Percentiles rank a stretch among this genome's conserved stretches.
These are phyloP conservation scores for Sminthurides bifidus DNA, from an alignment of 1,140 invertebrate species.

Conservation along the genomic window DNA sequence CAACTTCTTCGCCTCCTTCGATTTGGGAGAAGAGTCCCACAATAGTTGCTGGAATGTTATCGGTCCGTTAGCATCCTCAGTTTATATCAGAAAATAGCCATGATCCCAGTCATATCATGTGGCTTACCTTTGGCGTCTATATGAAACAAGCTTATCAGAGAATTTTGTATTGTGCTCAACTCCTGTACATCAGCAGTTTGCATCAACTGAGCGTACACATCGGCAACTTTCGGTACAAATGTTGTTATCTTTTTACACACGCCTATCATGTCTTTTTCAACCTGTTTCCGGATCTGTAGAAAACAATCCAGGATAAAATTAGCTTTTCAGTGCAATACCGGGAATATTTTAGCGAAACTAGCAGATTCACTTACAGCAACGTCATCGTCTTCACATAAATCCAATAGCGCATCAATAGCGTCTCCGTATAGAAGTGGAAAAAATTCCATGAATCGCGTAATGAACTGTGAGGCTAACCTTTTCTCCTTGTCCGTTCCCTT, in stretches of 20 bases:
- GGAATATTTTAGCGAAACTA: neutral
- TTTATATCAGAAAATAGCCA: neutral
- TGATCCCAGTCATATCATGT: too few relatives aligned
- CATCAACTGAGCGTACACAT: conserved; percentile 80
- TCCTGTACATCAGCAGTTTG: conserved; percentile 72
- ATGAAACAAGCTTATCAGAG: conserved; percentile 50
- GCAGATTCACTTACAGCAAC: conserved; percentile 50
- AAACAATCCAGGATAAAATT: conserved; percentile 11
- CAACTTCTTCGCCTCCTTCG: conserved; percentile 55
- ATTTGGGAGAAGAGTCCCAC: conserved; percentile 80
- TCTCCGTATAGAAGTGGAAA: conserved; percentile 73
- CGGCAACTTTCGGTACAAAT: conserved; percentile 72
- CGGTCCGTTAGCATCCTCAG: conserved; percentile 3
- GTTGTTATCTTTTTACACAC: conserved; percentile 76
- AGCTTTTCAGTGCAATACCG: conserved; percentile 7
- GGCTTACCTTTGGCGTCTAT: conserved; percentile 48
- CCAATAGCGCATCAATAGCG: conserved; percentile 81
- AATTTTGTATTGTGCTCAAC: conserved; percentile 62
- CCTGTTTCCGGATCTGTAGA: conserved; percentile 81
- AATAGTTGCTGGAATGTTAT: conserved; percentile 48
- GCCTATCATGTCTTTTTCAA: conserved; percentile 80
- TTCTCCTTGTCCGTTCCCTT: conserved; percentile 81
- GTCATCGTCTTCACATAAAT: conserved; percentile 93
- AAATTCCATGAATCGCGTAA: conserved; percentile 83
- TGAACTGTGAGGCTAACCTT: conserved; percentile 84